Base-by-base conservation (phyloP, 2,113 vertebrate species). In the Corynorhinus townsendii region DNA sequence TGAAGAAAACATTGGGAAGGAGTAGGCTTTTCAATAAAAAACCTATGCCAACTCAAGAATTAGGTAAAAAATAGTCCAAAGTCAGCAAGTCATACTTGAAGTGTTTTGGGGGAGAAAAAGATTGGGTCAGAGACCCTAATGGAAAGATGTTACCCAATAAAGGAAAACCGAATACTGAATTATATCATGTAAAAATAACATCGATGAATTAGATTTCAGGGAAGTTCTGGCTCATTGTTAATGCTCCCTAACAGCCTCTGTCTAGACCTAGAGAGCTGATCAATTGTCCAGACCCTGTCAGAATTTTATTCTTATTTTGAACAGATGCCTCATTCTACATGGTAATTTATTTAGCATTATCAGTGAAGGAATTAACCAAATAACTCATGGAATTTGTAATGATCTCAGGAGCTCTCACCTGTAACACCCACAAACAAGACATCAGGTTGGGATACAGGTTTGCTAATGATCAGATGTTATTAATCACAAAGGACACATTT, bases 271-370 rank as follows among this genome's bases (percentile, higher is more conserved):
- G 38, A 81, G 59, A 77, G 24, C 28, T 90, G 72, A 47, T 95
- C 85, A 92, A 38, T 35, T 72, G 62, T 96, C 73, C 81, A 96
- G 92, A 93, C 75, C 33, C 52, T 89, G 80, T 73, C 59, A 77
- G 66, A 93, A 93, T 54, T 54, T 52, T 40, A 59, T 84, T 86
- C 64, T 93, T 95, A 96, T 73, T 94, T 90, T 81, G 72, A 92
- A 81, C 85, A 96, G 92, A 97, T 91, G n/a, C 40, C 64, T 94
- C 20, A 93, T 94, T 88, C 79, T 86, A 22, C 69, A 75, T 69
- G 24, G 15, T 66, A 92, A 97, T 95, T 97, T 91, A 96, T 96
- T 97, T 93, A 93, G 66, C 83, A 86, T 77, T 92, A 95, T 96
- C 85, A 96, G 24, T 90, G 45, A 95, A 95, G 54, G 68, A 94